A percentile compares a stretch with the other conserved stretches of the same genome.
These are phyloP conservation scores for Globodera ellingtonae DNA, from an alignment of 1,140 invertebrate species.

Conservation along the genomic window DNA sequence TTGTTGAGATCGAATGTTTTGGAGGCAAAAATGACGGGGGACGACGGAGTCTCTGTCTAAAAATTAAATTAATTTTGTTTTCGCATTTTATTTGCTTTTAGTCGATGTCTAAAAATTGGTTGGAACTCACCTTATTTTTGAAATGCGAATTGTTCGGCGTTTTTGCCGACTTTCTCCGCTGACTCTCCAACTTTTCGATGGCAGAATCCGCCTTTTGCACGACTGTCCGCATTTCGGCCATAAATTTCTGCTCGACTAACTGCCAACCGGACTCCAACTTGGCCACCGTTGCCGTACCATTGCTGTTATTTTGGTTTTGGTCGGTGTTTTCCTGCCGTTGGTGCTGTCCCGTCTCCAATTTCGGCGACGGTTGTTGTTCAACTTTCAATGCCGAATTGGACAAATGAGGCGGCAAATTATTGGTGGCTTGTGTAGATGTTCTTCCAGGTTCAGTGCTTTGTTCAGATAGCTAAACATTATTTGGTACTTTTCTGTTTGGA, in stretches of 20 bases:
- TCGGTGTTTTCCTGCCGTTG: not conserved
- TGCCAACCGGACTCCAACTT: constrained; percentile 7
- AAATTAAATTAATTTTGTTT: not conserved
- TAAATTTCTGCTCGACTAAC: constrained; percentile 15
- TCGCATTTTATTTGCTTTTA: not conserved
- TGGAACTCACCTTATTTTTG: not conserved
- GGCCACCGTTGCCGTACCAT: not conserved
- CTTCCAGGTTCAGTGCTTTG: not conserved
- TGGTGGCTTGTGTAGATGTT: not conserved
- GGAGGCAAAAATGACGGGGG: not conserved
- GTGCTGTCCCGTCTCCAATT: constrained; percentile 3
- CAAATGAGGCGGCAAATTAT: not conserved
- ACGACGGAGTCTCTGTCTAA: constrained; percentile 3
- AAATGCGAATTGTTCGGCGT: not conserved
- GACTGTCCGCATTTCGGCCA: constrained; percentile 15
- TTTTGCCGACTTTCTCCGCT: not conserved
- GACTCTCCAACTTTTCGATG: constrained; percentile 20
- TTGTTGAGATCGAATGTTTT: constrained; percentile 16
- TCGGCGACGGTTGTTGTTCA: not conserved
- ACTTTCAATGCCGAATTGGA: no score
- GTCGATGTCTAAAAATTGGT: not conserved
- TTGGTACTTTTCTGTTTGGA: not conserved
- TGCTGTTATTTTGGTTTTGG: constrained; percentile 2
- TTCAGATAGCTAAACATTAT: not conserved
- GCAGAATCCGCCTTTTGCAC: constrained; percentile 18